Percentiles rank a stretch among this genome's conserved stretches.
phyloP scores from a whole-genome alignment of 1,140 invertebrate species.

The Metopolophium dirhodum region DNA sequence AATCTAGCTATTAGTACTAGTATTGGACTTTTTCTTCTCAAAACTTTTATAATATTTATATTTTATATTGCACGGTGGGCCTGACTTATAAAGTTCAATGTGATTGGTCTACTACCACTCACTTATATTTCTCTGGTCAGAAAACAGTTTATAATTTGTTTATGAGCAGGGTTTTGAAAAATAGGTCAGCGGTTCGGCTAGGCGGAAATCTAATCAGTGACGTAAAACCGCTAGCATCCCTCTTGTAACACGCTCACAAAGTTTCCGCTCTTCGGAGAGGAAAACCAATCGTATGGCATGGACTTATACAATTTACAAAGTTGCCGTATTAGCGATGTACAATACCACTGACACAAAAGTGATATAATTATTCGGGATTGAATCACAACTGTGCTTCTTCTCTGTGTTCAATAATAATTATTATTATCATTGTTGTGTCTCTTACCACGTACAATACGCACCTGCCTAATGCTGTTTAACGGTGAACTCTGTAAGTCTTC shows the following conservation, averaged over 20 bases:
- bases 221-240: conserved; percentile 2
- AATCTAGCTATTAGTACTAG: not conserved
- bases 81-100: not conserved
- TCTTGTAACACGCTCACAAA: not conserved
- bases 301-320: not conserved
- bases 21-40: not conserved
- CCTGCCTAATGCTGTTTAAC: not conserved
- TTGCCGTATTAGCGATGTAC: not conserved
- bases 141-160: not conserved
- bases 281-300: not conserved
- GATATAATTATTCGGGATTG: conserved; percentile 11
- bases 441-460: too few species aligned
- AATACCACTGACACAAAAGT: not conserved
- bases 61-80: not conserved
- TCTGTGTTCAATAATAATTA: not conserved
- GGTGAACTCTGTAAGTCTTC: not conserved
- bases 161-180: not conserved
- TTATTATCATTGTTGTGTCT: not conserved
- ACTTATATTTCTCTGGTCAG: not conserved
- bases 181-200: not conserved
- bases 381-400: not conserved
- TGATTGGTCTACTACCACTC: not conserved
- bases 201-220: not conserved
- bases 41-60: not conserved
- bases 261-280: not conserved